phyloP scores from a whole-genome alignment of 2,888 invertebrate genomes.

The Beris chalybata region DNA sequence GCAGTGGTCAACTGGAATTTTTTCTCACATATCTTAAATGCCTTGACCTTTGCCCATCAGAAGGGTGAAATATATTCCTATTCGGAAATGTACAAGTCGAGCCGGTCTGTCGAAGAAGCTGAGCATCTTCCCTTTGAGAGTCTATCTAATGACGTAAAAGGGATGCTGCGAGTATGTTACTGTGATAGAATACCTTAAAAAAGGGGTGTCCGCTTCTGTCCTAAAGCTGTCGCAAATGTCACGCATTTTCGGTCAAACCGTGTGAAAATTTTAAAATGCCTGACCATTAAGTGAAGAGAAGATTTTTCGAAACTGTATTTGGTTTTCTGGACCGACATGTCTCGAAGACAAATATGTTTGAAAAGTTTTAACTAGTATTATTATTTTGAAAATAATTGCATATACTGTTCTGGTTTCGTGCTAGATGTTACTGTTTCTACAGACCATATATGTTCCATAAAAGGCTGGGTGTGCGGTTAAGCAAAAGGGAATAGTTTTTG shows the following conservation, averaged over 20 bases:
- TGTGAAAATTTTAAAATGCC: too few species aligned
- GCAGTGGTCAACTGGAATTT: slow-evolving; percentile 18
- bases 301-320: slow-evolving; percentile 13
- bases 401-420: slow-evolving; percentile 4
- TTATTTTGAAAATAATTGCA: slow-evolving; percentile 30
- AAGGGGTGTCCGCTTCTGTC: neutral
- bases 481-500: slow-evolving; percentile 23
- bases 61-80: neutral
- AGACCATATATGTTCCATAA: neutral
- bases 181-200: neutral
- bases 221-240: too few species aligned
- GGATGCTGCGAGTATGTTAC: slow-evolving; percentile 6
- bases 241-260: too few species aligned
- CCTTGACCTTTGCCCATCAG: slow-evolving; percentile 32
- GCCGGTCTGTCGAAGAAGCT: slow-evolving; percentile 17
- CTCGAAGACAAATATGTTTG: slow-evolving; percentile 26
- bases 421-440: neutral
- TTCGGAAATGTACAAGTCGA: neutral
- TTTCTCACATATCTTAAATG: slow-evolving; percentile 34
- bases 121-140: slow-evolving; percentile 18
- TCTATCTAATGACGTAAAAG: neutral
- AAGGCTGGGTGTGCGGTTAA: slow-evolving; percentile 15
- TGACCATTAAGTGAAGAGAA: neutral
- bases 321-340: slow-evolving; percentile 5
- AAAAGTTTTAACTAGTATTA: slow-evolving; percentile 30